phyloP scores from a whole-genome alignment of 2,113 vertebrate genomes.

The Casuarius casuarius region DNA sequence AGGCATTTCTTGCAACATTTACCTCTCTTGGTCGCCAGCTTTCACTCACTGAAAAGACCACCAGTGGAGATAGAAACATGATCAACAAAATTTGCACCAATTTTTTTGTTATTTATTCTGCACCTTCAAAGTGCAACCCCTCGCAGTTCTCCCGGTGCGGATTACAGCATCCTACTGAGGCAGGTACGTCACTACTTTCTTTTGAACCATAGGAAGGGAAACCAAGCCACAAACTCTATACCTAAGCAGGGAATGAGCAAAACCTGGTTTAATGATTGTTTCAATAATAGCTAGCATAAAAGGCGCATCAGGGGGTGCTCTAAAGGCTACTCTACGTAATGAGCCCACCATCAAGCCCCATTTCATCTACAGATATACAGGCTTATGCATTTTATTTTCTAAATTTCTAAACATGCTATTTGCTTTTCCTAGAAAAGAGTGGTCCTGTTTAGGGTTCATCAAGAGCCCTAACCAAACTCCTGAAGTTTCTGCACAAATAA shows the following conservation, averaged over 20 bases:
- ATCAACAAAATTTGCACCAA: not conserved
- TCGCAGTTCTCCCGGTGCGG: not conserved
- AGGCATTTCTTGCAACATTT: slow-evolving; percentile 22
- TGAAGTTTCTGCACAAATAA: not conserved
- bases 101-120: not conserved
- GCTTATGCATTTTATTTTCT: not conserved
- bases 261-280: not conserved
- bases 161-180: not conserved
- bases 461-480: not conserved
- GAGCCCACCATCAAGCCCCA: not conserved
- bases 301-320: not conserved
- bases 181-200: not conserved
- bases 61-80: not conserved
- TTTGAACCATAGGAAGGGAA: not conserved
- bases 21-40: slow-evolving; percentile 33
- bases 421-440: not conserved
- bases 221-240: not conserved
- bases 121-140: not conserved
- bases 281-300: not conserved
- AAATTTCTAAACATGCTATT: not conserved
- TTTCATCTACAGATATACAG: not conserved
- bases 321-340: not conserved
- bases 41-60: slow-evolving; percentile 16
- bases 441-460: not conserved
- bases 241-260: not conserved